Evolutionary conservation across 2,113 vertebrate genomes (phyloP).

Genomic region (Trinectes maculatus): DNA sequence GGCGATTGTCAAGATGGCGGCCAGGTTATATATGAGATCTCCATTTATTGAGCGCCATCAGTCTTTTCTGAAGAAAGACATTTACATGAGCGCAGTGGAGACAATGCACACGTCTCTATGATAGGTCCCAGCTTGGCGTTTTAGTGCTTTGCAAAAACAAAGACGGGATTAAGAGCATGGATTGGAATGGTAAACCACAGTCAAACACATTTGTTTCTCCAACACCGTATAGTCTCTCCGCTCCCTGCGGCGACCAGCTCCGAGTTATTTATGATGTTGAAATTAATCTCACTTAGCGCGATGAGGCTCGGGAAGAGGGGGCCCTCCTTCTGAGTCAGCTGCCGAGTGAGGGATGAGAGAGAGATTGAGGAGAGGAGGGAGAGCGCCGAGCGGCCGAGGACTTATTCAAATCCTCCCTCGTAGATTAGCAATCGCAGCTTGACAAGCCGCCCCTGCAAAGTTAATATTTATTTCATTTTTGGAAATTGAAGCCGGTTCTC

Average conservation of each 20-base stretch:
- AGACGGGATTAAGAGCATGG: conserved; percentile 68
- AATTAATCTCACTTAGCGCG: conserved; percentile 83
- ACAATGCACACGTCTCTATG: conserved; percentile 59
- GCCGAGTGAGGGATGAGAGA: conserved; percentile 71
- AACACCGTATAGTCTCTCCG: conserved; percentile 46
- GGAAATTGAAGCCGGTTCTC: conserved; percentile 73
- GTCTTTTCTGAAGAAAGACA: conserved; percentile 37
- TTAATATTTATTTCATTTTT: conserved; percentile 77
- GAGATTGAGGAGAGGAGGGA: conserved; percentile 69
- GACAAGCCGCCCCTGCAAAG: conserved; percentile 80
- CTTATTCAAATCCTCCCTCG: conserved; percentile 84
- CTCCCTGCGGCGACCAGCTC: conserved; percentile 70
- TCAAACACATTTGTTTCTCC: conserved; percentile 69
- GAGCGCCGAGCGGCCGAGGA: conserved; percentile 65
- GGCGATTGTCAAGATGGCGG: conserved; percentile 48
- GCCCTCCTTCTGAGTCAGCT: conserved; percentile 73
- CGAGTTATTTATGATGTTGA: conserved; percentile 82
- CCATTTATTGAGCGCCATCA: conserved; percentile 53
- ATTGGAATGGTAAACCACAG: conserved; percentile 61
- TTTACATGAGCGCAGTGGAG: conserved; percentile 44
- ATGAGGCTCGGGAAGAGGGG: conserved; percentile 72
- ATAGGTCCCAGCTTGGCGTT: conserved; percentile 47
- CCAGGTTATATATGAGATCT: conserved; percentile 46
- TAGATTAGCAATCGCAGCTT: conserved; percentile 83
- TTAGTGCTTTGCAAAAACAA: conserved; percentile 64